A percentile compares a stretch with the other conserved stretches of the same genome.
Evolutionary conservation across 2,113 vertebrate genomes (phyloP).

Genomic region (Microcebus ravelobensis): DNA sequence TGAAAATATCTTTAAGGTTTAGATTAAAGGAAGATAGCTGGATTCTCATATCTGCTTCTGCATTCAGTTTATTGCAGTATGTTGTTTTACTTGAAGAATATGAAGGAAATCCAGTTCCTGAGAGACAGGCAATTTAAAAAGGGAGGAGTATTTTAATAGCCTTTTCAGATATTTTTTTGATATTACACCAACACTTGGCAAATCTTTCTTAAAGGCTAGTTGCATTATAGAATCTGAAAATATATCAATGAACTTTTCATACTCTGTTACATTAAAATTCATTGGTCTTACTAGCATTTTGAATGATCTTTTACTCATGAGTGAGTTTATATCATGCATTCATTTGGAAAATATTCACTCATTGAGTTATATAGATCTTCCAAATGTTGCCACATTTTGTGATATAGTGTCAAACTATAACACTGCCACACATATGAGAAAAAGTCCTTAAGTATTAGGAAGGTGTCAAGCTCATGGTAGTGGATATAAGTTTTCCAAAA

Average conservation of each 20-base stretch:
- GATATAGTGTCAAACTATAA: constrained; percentile 34
- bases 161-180: neutral
- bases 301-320: constrained; percentile 25
- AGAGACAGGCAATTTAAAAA: neutral
- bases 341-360: constrained; percentile 60
- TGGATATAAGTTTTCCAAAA: constrained; percentile 39
- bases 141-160: neutral
- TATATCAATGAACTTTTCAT: neutral
- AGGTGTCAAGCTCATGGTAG: neutral
- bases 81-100: neutral
- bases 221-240: constrained; percentile 26
- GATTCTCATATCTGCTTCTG: neutral
- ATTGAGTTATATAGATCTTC: constrained; percentile 36
- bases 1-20: neutral
- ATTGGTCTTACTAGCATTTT: neutral
- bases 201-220: neutral
- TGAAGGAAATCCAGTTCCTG: neutral
- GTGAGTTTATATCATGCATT: constrained; percentile 35
- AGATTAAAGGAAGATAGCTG: neutral
- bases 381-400: constrained; percentile 53
- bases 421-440: neutral
- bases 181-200: neutral
- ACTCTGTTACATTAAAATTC: neutral
- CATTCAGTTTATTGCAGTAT: neutral
- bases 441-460: neutral